These are phyloP conservation scores for Oceanodroma tethys DNA, from an alignment of 2,113 vertebrate species.

Conservation along the genomic window DNA sequence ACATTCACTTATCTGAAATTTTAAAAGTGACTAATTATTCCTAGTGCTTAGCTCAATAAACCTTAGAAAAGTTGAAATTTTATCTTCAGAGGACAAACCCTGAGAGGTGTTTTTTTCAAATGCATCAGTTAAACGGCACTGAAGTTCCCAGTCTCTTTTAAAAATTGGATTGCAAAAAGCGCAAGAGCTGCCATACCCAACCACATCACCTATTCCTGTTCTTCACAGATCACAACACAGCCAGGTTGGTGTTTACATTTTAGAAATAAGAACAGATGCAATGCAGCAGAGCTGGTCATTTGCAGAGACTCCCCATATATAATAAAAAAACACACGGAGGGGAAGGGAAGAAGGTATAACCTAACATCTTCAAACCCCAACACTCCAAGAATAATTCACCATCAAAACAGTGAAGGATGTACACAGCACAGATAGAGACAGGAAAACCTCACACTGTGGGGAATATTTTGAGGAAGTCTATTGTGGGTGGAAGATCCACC, in stretches of 20 bases:
- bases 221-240: not conserved
- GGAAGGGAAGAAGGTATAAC: rapidly evolving
- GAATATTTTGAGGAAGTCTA: not conserved
- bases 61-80: not conserved
- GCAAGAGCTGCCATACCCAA: not conserved
- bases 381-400: not conserved
- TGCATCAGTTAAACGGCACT: not conserved
- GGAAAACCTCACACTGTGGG: not conserved
- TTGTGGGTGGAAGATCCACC: not conserved
- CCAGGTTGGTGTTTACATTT: not conserved
- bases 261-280: not conserved
- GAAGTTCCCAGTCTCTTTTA: not conserved
- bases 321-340: rapidly evolving
- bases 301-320: not conserved
- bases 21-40: not conserved
- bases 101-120: not conserved
- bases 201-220: not conserved
- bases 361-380: not conserved
- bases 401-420: not conserved
- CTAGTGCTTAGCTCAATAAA: rapidly evolving
- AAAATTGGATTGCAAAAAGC: not conserved
- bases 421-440: not conserved
- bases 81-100: not conserved
- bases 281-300: not conserved
- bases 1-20: not conserved